A percentile compares a stretch with the other conserved stretches of the same genome.
These are phyloP conservation scores for Lycia hirtaria DNA, from an alignment of 2,888 invertebrate genomes.

Conservation along the genomic window DNA sequence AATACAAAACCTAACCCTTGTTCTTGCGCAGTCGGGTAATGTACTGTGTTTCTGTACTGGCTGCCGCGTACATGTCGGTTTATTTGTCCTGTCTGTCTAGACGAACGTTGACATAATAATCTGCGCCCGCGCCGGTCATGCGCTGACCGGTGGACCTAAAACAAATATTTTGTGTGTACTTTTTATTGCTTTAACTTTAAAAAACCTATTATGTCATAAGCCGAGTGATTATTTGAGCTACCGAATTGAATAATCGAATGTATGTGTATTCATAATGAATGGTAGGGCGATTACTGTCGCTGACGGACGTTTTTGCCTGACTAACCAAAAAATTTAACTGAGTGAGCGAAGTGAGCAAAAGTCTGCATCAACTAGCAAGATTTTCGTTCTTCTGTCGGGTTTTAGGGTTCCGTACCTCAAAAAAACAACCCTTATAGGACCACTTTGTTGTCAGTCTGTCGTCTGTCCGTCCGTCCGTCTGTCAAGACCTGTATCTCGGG, in stretches of 20 bases:
- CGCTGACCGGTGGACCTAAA: conserved; percentile 7
- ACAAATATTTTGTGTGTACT: conserved; percentile 19
- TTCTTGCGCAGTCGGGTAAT: no score
- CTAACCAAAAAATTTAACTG: no score
- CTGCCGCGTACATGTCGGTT: conserved; percentile 10
- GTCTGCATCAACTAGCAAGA: no score
- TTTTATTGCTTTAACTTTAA: conserved; percentile 12
- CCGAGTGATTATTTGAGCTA: not conserved
- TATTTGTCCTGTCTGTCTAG: conserved; percentile 43
- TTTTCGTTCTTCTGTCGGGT: no score
- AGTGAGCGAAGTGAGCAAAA: no score
- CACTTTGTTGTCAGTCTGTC: no score
- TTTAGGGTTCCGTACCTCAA: no score
- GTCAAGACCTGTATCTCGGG: no score
- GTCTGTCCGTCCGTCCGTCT: no score
- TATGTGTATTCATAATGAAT: not conserved
- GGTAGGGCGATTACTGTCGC: not conserved
- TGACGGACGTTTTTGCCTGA: no score
- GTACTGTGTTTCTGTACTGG: not conserved
- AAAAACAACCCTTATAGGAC: no score
- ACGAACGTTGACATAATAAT: conserved; percentile 47
- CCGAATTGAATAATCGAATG: not conserved
- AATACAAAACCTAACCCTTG: no score
- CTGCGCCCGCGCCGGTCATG: conserved; percentile 39
- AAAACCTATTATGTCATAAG: not conserved